Percentiles rank a stretch among this genome's conserved stretches.
These are phyloP conservation scores for Cryptus armator DNA, from an alignment of 2,888 invertebrate genomes.

Conservation along the genomic window DNA sequence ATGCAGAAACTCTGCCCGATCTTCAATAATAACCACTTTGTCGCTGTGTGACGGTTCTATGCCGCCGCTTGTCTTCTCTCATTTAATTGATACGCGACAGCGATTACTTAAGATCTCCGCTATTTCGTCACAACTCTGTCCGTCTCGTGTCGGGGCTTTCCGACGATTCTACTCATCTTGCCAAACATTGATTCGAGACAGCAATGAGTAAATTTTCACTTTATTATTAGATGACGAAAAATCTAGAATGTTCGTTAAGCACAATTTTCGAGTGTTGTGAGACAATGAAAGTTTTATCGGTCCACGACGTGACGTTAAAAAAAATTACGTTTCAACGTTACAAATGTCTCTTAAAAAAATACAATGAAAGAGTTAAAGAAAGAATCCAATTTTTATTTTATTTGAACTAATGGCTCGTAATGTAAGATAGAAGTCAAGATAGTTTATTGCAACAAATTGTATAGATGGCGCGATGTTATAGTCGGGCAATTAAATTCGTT, in stretches of 20 bases:
- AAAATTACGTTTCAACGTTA: background rate
- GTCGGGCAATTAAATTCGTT: background rate
- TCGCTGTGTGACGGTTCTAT: background rate
- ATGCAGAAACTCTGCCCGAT: background rate
- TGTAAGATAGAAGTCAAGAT: no score
- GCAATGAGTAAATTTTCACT: background rate
- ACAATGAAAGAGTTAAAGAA: no score
- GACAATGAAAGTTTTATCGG: background rate
- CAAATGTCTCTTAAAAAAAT: background rate
- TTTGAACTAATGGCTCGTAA: no score
- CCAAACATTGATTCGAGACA: slow-evolving; percentile 14
- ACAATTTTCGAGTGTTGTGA: background rate
- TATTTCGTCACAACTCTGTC: slow-evolving; percentile 12
- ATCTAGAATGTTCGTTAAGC: background rate
- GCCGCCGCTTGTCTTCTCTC: background rate
- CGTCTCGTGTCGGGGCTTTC: background rate
- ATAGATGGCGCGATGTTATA: no score
- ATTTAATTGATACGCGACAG: background rate
- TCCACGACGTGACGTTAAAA: background rate
- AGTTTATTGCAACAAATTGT: no score
- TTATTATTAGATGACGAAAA: slow-evolving; percentile 3
- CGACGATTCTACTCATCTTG: slow-evolving; percentile 9
- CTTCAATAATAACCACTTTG: background rate
- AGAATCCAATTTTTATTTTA: no score
- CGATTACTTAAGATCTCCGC: background rate